Evolutionary conservation across 2,113 vertebrate genomes (phyloP).

Genomic region (Sapajus apella): DNA sequence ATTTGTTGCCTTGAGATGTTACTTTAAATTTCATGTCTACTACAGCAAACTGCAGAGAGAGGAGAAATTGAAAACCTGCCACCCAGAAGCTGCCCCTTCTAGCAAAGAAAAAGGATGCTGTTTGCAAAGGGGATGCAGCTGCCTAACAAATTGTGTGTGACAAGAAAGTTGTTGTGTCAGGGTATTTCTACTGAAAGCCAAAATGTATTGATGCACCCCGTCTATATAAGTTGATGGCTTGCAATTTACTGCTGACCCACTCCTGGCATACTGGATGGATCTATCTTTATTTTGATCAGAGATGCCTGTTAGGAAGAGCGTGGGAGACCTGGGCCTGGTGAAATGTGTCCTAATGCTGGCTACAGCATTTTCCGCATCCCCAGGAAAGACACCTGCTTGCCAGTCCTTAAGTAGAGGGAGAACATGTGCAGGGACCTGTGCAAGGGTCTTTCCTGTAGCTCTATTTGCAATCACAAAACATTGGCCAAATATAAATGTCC

Average conservation of each 20-base stretch:
- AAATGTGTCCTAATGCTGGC: not conserved
- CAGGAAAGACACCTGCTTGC: not conserved
- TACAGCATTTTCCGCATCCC: not conserved
- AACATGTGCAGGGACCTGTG: not conserved
- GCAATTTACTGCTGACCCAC: slow-evolving; percentile 66
- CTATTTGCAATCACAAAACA: not conserved
- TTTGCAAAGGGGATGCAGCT: slow-evolving; percentile 28
- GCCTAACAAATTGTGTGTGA: slow-evolving; percentile 67
- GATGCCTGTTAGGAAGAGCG: not conserved
- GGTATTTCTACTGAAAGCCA: slow-evolving; percentile 58
- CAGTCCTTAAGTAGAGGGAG: not conserved
- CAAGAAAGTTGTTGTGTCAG: slow-evolving; percentile 73
- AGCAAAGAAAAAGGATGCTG: slow-evolving; percentile 33
- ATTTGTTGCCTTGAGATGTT: slow-evolving; percentile 6
- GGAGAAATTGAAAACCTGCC: slow-evolving; percentile 57
- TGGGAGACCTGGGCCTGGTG: not conserved
- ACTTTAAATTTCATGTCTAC: slow-evolving; percentile 47
- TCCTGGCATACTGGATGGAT: not conserved
- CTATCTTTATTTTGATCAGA: slow-evolving; percentile 70
- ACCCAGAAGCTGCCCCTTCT: slow-evolving; percentile 7
- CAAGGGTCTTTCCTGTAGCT: not conserved
- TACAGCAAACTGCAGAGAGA: not conserved
- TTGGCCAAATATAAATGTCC: not conserved
- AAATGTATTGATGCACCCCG: slow-evolving; percentile 14
- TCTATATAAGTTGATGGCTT: slow-evolving; percentile 50